A percentile compares a stretch with the other conserved stretches of the same genome.
phyloP scores from a whole-genome alignment of 2,797 vertebrate species.

The Vireo griseus region DNA sequence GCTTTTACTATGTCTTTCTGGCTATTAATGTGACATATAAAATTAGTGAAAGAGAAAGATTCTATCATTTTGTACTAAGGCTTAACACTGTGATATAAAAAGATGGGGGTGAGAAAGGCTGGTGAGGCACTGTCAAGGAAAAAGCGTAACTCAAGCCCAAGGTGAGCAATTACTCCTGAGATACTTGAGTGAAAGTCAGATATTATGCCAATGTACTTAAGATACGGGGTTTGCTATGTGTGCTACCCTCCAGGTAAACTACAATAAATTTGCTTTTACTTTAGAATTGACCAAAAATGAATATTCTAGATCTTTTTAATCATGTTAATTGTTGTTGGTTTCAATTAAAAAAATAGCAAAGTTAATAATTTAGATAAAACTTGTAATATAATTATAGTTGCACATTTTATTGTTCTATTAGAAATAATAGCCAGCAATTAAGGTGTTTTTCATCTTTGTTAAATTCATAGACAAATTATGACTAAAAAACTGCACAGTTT shows the following conservation, averaged over 20 bases:
- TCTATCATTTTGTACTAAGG: slow-evolving; percentile 53
- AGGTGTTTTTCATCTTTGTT: slow-evolving; percentile 79
- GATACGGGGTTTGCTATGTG: background rate
- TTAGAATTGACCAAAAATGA: slow-evolving; percentile 28
- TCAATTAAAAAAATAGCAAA: slow-evolving; percentile 5
- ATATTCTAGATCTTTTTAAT: slow-evolving; percentile 12
- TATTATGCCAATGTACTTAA: background rate
- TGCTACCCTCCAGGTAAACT: slow-evolving; percentile 20
- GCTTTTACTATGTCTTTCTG: slow-evolving; percentile 34
- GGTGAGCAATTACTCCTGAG: slow-evolving; percentile 4
- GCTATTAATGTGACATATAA: background rate
- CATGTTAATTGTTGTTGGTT: background rate
- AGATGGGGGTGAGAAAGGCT: background rate
- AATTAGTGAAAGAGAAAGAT: slow-evolving; percentile 11
- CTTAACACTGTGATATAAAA: slow-evolving; percentile 59
- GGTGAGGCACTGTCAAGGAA: background rate
- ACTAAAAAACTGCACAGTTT: slow-evolving; percentile 76
- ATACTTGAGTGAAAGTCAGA: slow-evolving; percentile 26
- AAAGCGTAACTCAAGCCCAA: background rate
- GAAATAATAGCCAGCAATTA: slow-evolving; percentile 82
- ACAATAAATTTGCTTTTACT: slow-evolving; percentile 25
- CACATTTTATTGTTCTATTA: slow-evolving; percentile 64
- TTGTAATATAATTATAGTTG: slow-evolving; percentile 61
- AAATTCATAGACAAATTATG: slow-evolving; percentile 74
- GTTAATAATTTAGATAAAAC: slow-evolving; percentile 42